Evolutionary conservation across 2,797 vertebrate genomes (phyloP).

Genomic region (Selene dorsalis): DNA sequence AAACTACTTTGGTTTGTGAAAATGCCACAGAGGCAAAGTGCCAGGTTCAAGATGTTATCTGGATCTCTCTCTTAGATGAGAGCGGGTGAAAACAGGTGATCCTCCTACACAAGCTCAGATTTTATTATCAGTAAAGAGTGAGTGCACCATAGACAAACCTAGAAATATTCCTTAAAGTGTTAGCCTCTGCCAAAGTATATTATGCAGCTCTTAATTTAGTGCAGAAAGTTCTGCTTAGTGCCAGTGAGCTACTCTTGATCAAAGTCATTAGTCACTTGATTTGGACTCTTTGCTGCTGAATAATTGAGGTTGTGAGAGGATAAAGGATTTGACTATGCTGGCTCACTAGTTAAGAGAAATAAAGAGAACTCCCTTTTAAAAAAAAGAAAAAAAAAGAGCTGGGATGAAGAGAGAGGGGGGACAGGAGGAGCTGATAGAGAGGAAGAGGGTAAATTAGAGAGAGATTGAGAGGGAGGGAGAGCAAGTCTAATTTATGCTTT

Average conservation of each 20-base stretch:
- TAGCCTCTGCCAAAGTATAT: conserved; percentile 61
- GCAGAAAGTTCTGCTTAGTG: conserved; percentile 70
- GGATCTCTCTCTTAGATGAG: not conserved
- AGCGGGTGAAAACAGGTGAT: conserved; percentile 6
- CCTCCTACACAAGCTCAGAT: conserved; percentile 16
- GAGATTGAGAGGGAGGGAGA: conserved; percentile 32
- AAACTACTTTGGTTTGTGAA: not conserved
- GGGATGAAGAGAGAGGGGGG: conserved; percentile 5
- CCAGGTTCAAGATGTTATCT: not conserved
- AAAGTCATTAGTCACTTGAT: conserved; percentile 83
- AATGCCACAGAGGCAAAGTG: not conserved
- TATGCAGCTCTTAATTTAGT: conserved; percentile 75
- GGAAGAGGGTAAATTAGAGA: conserved; percentile 48
- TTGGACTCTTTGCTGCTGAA: conserved; percentile 79
- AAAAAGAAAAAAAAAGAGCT: too few species aligned
- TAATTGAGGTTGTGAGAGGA: conserved; percentile 80
- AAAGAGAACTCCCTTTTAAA: conserved; percentile 61
- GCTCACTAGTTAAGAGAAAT: conserved; percentile 72
- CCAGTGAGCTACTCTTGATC: conserved; percentile 78
- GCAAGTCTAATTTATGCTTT: conserved; percentile 50
- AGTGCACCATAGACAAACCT: conserved; percentile 44
- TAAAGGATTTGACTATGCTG: conserved; percentile 72
- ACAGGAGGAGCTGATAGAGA: conserved; percentile 18
- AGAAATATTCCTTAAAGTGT: conserved; percentile 59
- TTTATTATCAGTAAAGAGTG: conserved; percentile 40